Percentiles rank a stretch among this genome's conserved stretches.
Conservation (phyloP, 2,797 vertebrate genomes). For the Alexandromys oeconomus region DNA sequence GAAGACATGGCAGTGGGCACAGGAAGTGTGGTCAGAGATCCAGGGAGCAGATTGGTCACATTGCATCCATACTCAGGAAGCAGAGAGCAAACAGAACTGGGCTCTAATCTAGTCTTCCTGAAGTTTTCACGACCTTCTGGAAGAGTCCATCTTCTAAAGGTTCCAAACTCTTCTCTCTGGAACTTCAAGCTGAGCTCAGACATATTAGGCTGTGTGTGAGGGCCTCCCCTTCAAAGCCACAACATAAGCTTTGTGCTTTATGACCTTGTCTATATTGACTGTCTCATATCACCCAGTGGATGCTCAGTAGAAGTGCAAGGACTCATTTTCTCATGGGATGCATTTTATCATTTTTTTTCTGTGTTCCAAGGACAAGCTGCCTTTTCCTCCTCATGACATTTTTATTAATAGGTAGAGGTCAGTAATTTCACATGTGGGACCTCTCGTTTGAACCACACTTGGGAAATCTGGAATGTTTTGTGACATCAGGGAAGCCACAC, state of each 20-base stretch:
- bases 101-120: background rate
- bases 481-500: background rate
- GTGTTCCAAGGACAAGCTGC: background rate
- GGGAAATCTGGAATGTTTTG: background rate
- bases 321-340: too few relatives aligned
- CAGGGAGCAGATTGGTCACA: background rate
- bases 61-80: background rate
- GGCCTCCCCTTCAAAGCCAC: background rate
- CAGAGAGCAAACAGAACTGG: background rate
- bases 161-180: background rate
- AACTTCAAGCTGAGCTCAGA: background rate
- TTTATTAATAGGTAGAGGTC: too few relatives aligned
- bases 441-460: background rate
- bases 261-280: too few relatives aligned
- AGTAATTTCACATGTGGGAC: too few relatives aligned
- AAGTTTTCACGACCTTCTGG: background rate
- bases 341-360: background rate
- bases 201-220: background rate
- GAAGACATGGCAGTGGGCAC: background rate
- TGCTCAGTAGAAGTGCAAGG: too few relatives aligned
- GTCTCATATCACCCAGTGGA: too few relatives aligned
- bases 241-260: background rate
- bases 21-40: background rate
- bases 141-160: background rate
- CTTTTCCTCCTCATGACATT: background rate